Conservation (phyloP, 2,113 vertebrate species). For the Neomonachus schauinslandi region DNA sequence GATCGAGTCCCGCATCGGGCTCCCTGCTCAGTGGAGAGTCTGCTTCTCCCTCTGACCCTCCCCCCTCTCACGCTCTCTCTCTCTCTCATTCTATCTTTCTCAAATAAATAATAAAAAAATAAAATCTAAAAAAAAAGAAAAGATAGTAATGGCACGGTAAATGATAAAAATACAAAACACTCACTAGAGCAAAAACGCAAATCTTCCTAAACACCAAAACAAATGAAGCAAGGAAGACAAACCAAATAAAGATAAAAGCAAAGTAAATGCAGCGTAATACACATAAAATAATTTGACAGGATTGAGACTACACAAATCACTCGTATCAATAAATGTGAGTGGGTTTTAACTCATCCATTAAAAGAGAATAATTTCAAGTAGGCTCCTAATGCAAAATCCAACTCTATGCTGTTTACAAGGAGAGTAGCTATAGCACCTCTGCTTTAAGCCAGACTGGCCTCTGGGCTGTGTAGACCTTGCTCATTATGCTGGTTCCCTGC, state of each 20-base stretch:
- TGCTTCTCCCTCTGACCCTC: no score
- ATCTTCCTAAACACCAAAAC: neutral
- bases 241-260: neutral
- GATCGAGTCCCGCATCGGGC: no score
- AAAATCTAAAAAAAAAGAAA: neutral
- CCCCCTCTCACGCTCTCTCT: no score
- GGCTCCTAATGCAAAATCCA: neutral
- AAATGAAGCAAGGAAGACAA: neutral
- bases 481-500: neutral
- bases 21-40: no score
- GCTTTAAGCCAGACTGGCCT: neutral
- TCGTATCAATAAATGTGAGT: neutral
- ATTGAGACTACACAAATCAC: neutral
- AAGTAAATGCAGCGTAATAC: neutral
- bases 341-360: neutral
- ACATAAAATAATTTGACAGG: neutral
- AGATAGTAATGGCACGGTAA: neutral
- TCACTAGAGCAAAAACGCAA: neutral
- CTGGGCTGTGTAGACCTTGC: neutral
- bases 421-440: neutral
- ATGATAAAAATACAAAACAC: neutral
- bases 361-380: neutral
- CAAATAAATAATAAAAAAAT: no score
- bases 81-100: no score
- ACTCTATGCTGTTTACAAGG: neutral